Evolutionary conservation across 2,113 vertebrate genomes (phyloP).

Genomic region (Henicopernis longicauda): DNA sequence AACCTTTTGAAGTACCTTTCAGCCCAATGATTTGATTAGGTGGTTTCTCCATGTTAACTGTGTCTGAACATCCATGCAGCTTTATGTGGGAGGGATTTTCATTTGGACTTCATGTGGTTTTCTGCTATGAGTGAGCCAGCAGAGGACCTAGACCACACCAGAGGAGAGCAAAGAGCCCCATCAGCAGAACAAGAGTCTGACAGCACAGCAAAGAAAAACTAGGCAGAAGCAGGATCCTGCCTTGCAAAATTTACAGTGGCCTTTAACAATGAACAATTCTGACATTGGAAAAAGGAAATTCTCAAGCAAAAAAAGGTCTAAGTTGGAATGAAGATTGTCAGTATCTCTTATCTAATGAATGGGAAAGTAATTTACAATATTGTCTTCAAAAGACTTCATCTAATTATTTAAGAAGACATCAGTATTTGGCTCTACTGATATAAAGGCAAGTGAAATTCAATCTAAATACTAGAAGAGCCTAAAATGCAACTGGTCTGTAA

Average conservation of each 20-base stretch:
- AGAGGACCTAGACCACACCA: no score
- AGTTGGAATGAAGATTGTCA: neutral
- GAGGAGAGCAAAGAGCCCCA: neutral
- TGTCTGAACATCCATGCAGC: neutral
- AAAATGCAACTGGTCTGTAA: conserved; percentile 22
- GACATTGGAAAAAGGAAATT: neutral
- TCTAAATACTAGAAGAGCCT: neutral
- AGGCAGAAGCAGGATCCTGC: neutral
- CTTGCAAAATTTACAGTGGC: neutral
- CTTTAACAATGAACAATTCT: neutral
- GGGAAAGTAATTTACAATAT: neutral
- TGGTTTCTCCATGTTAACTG: neutral
- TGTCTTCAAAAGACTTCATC: neutral
- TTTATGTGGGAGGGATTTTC: neutral
- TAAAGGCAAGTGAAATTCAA: neutral
- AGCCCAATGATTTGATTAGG: neutral
- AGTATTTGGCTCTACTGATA: neutral
- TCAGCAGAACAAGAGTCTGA: neutral
- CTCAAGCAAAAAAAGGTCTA: neutral
- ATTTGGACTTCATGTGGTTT: accelerated
- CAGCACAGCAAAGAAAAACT: neutral
- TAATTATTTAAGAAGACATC: neutral
- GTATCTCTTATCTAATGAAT: neutral
- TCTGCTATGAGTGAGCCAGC: neutral
- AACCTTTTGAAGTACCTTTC: neutral